phyloP scores from a whole-genome alignment of 2,797 vertebrate species.

The Vultur gryphus region DNA sequence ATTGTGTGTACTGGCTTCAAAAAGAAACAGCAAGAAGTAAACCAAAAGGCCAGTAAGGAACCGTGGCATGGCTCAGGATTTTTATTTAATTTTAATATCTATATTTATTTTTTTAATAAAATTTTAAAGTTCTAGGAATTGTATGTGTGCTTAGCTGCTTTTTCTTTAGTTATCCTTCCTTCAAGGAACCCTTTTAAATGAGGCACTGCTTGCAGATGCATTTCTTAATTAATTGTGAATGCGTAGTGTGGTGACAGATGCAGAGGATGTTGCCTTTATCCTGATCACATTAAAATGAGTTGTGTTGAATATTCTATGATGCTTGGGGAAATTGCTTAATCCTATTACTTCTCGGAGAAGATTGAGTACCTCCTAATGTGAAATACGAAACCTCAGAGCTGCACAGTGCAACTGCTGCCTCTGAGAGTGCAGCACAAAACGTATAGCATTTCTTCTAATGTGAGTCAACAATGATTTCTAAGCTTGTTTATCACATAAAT shows the following conservation, averaged over 20 bases:
- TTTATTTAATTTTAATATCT: not conserved
- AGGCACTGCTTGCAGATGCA: not conserved
- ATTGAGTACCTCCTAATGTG: slow-evolving; percentile 44
- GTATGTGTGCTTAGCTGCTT: not conserved
- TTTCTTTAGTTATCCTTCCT: not conserved
- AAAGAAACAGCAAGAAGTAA: not conserved
- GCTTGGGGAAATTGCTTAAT: slow-evolving; percentile 57
- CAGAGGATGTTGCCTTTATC: slow-evolving; percentile 46
- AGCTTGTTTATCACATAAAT: slow-evolving; percentile 67
- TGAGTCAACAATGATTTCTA: slow-evolving; percentile 62
- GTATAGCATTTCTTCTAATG: slow-evolving; percentile 40
- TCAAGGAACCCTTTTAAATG: slow-evolving; percentile 11
- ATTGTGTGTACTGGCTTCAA: not conserved
- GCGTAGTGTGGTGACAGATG: slow-evolving; percentile 12
- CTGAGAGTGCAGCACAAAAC: not conserved
- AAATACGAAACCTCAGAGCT: slow-evolving; percentile 46
- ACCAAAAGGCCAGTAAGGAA: not conserved
- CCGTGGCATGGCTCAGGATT: not conserved
- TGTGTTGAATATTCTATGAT: slow-evolving; percentile 63
- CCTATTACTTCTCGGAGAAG: slow-evolving; percentile 49
- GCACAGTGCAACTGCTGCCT: slow-evolving; percentile 4
- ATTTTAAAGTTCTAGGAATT: not conserved
- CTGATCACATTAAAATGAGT: slow-evolving; percentile 54
- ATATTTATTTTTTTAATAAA: not conserved
- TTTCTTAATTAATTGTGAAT: slow-evolving; percentile 63